Evolutionary conservation across 1,140 invertebrate species (phyloP), one percentile per base, ranked within the genome.

Genomic region (Lordiphosa stackelbergi): DNA sequence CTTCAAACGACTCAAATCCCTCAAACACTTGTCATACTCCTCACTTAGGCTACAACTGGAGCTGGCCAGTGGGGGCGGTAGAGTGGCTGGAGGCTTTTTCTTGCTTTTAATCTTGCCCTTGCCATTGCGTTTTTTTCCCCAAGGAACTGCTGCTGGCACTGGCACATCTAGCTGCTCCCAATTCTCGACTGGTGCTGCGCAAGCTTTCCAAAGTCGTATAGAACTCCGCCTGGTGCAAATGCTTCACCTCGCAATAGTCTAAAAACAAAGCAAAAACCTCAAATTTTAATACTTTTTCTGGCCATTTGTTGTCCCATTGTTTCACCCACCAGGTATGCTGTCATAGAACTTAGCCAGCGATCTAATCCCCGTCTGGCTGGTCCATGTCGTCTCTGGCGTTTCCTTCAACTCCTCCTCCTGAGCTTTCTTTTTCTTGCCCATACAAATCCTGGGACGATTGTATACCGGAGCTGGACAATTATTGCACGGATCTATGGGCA

Each of bases 211-310:
- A 47, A 0, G 79, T 81, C 4, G 78, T 75, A 45, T 87, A 86
- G 28, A 88, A 88, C 48, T 88, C 86, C 1, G 66, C 60, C 12
- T 85, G 73, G 4, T 79, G 78, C 45, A 88, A 61, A 62, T 88
- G 86, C 41, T 86, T 87, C 0, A 88, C 81, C 45, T 87, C 86
- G 22, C 73, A 66, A 52, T 88, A 88, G 59, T 88, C 86, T 88
- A 10, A 0, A 22, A 28, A 19, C 19, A 28, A 28, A 8, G n/a
- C 35, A 34, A 16, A 24, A 6, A 6, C 3, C 16, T 1, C 16
- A 16, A 37, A 10, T 13, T 54, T 1, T n/a, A 38, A 46, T 53
- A n/a, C 2, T 10, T 22, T 8, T 47, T 35, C 8, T 11, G 4
- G 0, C 28, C 69, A 24, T 24, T 24, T 6, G 5, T 4, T 4